Percentiles rank a stretch among this genome's conserved stretches.
phyloP scores from a whole-genome alignment of 2,113 vertebrate genomes.

The Ploceus nigricollis region DNA sequence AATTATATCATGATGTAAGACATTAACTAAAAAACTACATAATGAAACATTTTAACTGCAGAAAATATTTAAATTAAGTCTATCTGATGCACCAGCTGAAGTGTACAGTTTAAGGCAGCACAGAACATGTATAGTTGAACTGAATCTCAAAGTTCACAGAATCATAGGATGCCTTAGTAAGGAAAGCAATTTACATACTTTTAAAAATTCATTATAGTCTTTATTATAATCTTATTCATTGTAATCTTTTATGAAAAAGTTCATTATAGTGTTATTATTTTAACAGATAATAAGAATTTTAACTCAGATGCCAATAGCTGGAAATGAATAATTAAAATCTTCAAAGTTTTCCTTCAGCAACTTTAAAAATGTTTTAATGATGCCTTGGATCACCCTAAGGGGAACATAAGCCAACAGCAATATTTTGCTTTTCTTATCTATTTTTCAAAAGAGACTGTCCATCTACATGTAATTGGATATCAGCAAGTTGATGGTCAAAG shows the following conservation, averaged over 20 bases:
- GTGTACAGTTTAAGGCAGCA: neutral
- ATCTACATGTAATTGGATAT: neutral
- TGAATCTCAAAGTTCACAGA: neutral
- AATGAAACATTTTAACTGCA: neutral
- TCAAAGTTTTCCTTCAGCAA: accelerated
- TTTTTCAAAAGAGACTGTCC: neutral
- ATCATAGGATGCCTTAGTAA: neutral
- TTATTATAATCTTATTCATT: neutral
- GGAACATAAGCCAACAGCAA: neutral
- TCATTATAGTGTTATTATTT: neutral
- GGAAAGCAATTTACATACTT: neutral
- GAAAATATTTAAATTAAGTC: neutral
- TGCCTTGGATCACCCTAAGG: neutral
- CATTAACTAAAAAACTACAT: neutral
- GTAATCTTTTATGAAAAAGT: neutral
- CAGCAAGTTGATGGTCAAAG: neutral
- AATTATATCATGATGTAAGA: neutral
- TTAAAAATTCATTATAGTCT: neutral
- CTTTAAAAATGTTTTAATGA: neutral
- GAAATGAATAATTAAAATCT: neutral
- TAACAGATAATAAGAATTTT: neutral
- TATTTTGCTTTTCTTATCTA: neutral
- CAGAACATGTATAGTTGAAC: neutral
- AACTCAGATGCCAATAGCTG: neutral
- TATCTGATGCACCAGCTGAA: neutral